These are phyloP conservation scores for Amblyjoppa fuscipennis DNA, from an alignment of 2,888 invertebrate genomes.

Conservation along the genomic window DNA sequence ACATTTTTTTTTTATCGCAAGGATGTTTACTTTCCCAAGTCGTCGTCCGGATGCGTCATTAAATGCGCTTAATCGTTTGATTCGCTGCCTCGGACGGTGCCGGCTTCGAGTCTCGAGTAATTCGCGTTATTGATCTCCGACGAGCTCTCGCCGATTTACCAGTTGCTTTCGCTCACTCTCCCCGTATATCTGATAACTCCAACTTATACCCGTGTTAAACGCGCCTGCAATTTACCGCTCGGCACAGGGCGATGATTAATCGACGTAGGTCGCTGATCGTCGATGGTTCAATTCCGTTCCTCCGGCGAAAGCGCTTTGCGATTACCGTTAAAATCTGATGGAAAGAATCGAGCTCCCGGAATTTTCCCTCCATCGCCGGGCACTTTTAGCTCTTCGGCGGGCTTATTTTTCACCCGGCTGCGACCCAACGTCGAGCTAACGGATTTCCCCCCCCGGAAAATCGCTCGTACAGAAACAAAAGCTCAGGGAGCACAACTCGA, in stretches of 20 bases:
- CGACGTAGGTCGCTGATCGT: neutral
- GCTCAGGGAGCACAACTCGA: neutral
- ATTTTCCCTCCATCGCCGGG: neutral
- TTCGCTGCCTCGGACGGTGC: neutral
- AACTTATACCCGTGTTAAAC: neutral
- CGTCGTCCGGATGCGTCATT: neutral
- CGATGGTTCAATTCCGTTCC: neutral
- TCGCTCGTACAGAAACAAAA: neutral
- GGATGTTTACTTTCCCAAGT: neutral
- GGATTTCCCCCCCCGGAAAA: conserved; percentile 9
- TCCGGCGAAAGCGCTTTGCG: neutral
- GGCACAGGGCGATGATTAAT: conserved; percentile 6
- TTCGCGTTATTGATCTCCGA: conserved; percentile 16
- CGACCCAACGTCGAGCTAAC: neutral
- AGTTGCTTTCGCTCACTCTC: conserved; percentile 26
- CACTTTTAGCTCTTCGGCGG: neutral
- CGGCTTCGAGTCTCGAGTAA: neutral
- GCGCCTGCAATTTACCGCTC: neutral
- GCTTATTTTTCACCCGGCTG: neutral
- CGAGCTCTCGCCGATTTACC: conserved; percentile 14
- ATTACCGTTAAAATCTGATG: neutral
- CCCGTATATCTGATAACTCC: neutral
- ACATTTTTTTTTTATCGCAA: neutral
- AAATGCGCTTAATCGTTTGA: neutral
- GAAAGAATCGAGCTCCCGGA: neutral